phyloP scores from a whole-genome alignment of 2,797 vertebrate species.

The Malacoraja senta region DNA sequence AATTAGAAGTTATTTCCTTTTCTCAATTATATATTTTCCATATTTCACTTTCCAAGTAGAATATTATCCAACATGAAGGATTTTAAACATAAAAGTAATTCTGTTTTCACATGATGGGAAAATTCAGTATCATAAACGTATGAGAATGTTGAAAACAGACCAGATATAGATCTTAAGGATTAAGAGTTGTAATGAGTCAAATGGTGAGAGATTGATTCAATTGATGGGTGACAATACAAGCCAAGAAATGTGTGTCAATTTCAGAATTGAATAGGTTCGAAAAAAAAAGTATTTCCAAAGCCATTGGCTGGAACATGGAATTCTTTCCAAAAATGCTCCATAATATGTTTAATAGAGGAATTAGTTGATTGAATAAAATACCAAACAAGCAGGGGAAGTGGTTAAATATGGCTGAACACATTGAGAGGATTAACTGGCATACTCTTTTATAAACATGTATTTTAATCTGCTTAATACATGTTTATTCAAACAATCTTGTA shows the following conservation, averaged over 20 bases:
- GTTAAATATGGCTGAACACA: neutral
- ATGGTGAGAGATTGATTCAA: slow-evolving; percentile 1
- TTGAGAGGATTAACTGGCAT: neutral
- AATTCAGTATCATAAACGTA: neutral
- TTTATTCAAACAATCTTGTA: neutral
- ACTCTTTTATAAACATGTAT: neutral
- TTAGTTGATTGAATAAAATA: neutral
- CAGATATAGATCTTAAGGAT: neutral
- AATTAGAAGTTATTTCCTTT: neutral
- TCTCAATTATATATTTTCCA: no score
- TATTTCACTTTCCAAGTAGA: neutral
- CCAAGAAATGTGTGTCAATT: neutral
- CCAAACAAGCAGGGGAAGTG: neutral
- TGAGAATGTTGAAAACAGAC: neutral
- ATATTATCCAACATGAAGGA: neutral
- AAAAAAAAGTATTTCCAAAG: neutral
- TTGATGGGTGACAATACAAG: neutral
- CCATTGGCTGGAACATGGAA: neutral
- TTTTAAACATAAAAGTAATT: neutral
- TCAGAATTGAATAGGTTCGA: neutral
- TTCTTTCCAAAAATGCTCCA: neutral
- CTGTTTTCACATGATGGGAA: neutral
- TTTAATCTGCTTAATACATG: neutral
- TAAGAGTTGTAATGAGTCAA: neutral
- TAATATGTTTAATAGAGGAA: neutral